Evolutionary conservation across 23 tunicate genomes (phyloP).

Genomic region (Clavelina lepadiformis): DNA sequence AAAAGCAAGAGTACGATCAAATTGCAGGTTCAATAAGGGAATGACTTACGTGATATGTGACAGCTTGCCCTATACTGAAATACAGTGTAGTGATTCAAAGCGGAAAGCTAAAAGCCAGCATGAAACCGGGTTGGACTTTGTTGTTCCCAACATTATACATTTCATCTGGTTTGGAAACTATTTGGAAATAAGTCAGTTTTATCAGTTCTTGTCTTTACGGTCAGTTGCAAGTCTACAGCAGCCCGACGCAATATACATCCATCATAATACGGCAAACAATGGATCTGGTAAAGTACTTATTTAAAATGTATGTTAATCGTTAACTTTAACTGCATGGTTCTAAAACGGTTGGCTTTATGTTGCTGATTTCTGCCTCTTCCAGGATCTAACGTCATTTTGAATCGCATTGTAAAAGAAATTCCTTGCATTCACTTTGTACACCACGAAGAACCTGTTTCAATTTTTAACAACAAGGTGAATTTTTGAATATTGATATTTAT

Average conservation of each 20-base stretch:
- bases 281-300: too few relatives aligned
- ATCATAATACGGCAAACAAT: constrained; percentile 12
- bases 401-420: constrained; percentile 28
- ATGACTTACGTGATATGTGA: too few relatives aligned
- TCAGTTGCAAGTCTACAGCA: constrained; percentile 47
- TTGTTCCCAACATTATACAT: constrained; percentile 38
- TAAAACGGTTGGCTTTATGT: background rate
- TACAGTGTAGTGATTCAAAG: too few relatives aligned
- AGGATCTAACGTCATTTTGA: constrained; percentile 16
- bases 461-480: constrained; percentile 23
- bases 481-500: background rate
- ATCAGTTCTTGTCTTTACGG: constrained; percentile 30
- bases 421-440: constrained; percentile 27
- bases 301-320: too few relatives aligned
- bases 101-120: too few relatives aligned
- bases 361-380: background rate
- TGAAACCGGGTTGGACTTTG: background rate
- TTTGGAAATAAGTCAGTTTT: constrained; percentile 13
- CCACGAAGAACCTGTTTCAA: constrained; percentile 6
- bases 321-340: background rate
- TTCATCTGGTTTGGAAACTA: constrained; percentile 48
- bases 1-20: too few relatives aligned
- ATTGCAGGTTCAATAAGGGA: too few relatives aligned
- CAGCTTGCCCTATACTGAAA: too few relatives aligned
- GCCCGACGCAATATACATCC: constrained; percentile 22